Evolutionary conservation across 2,888 invertebrate genomes (phyloP), one percentile per base, ranked within the genome.

Genomic region (Melinaea marsaeus): DNA sequence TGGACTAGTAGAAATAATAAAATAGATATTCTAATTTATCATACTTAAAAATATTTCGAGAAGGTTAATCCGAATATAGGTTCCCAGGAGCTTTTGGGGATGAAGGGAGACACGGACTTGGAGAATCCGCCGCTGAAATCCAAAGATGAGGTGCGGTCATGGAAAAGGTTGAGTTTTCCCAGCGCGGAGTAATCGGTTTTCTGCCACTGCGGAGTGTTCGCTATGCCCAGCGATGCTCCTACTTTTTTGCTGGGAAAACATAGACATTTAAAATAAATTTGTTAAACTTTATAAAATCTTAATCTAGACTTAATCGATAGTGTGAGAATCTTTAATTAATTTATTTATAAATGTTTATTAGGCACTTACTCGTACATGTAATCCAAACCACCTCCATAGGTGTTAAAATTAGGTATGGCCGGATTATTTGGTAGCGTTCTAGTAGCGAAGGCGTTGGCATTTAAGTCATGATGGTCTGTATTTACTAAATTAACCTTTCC

Each of bases 131-230:
- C 76, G 60, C 69, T 76, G 13, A 80, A 63, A 63, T 80, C 79
- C 62, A 81, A 61, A 1, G 79, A 76, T 0, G 76, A 75, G 2
- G 71, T 63, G 0, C 71, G 73, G 32, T 70, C 70, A n/a, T 65
- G 73, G 69, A 75, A 77, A 46, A 81, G 69, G 63, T 81, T 80
- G 13, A 79, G 60, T 54, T 76, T 77, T 1, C 76, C 76, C 74
- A 76, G 73, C 4, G n/a, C n/a, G n/a, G n/a, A n/a, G n/a, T n/a
- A n/a, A n/a, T n/a, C n/a, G n/a, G n/a, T n/a, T n/a, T n/a, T 77
- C 75, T 76, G 71, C 55, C 78, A 69, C 2, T 74, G 68, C 46
- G 74, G 74, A 0, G 77, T 79, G 57, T 76, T 76, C 0, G 79
- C 58, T 48, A 71, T 61, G 13, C 77, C 74, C 0, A 80, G 66